Percentiles rank a stretch among this genome's conserved stretches.
Evolutionary conservation across 1,140 invertebrate species (phyloP).

Genomic region (Cylas formicarius): DNA sequence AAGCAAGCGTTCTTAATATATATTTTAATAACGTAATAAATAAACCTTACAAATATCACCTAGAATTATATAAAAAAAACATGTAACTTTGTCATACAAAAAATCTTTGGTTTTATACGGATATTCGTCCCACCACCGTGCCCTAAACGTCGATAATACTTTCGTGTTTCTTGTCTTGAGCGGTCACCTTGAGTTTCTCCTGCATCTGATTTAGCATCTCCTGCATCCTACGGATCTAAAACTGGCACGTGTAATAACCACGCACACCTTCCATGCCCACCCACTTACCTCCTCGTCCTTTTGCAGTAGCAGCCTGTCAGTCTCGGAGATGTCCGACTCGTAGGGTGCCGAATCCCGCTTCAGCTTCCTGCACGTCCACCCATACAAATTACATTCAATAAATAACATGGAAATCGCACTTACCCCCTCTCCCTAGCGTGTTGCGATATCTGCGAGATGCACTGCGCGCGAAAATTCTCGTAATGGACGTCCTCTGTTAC

Average conservation of each 20-base stretch:
- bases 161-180: conserved; percentile 64
- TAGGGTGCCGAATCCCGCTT: conserved; percentile 68
- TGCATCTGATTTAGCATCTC: conserved; percentile 96
- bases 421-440: conserved; percentile 74
- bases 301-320: conserved; percentile 77
- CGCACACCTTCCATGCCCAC: not conserved
- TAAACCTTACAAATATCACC: too few species aligned
- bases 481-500: conserved; percentile 93
- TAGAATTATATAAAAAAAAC: too few species aligned
- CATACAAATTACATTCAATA: not conserved
- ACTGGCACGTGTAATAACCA: conserved; percentile 28
- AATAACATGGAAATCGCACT: conserved; percentile 22
- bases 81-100: too few species aligned
- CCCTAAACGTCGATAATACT: conserved; percentile 76
- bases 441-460: conserved; percentile 83
- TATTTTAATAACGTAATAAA: too few species aligned
- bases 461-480: conserved; percentile 90
- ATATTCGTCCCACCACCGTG: too few species aligned
- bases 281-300: conserved; percentile 84
- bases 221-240: conserved; percentile 87
- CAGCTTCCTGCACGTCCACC: conserved; percentile 67
- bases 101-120: too few species aligned
- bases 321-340: conserved; percentile 73
- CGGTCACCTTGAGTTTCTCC: conserved; percentile 81
- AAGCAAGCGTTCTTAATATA: too few species aligned